These are phyloP conservation scores for Lithobates pipiens DNA, from an alignment of 2,797 vertebrate genomes.

Conservation along the genomic window DNA sequence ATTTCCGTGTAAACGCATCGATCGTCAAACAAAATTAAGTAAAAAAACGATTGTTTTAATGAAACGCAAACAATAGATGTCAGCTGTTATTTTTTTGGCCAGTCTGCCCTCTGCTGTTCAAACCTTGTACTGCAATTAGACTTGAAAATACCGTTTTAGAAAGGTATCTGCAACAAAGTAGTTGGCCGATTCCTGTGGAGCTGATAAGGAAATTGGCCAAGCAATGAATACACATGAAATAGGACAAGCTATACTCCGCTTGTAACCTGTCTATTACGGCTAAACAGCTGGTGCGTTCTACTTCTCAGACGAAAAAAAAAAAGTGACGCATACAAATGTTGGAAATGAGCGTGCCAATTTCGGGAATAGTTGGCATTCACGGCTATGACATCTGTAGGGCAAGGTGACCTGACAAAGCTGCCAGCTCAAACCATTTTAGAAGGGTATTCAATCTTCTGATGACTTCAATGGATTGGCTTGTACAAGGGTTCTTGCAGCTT, in stretches of 20 bases:
- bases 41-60: neutral
- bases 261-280: neutral
- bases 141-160: neutral
- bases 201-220: neutral
- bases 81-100: neutral
- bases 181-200: neutral
- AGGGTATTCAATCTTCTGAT: neutral
- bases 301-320: neutral
- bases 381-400: neutral
- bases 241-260: neutral
- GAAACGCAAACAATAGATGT: neutral
- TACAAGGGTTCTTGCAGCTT: neutral
- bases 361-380: neutral
- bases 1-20: neutral
- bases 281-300: neutral
- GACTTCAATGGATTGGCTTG: neutral
- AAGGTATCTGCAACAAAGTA: neutral
- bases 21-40: neutral
- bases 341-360: neutral
- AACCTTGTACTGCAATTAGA: neutral
- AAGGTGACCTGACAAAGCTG: neutral
- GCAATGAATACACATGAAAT: neutral
- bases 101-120: neutral
- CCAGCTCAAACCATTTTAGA: neutral
- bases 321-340: neutral